phyloP scores from a whole-genome alignment of 1,140 invertebrate species.

The Radopholus similis region DNA sequence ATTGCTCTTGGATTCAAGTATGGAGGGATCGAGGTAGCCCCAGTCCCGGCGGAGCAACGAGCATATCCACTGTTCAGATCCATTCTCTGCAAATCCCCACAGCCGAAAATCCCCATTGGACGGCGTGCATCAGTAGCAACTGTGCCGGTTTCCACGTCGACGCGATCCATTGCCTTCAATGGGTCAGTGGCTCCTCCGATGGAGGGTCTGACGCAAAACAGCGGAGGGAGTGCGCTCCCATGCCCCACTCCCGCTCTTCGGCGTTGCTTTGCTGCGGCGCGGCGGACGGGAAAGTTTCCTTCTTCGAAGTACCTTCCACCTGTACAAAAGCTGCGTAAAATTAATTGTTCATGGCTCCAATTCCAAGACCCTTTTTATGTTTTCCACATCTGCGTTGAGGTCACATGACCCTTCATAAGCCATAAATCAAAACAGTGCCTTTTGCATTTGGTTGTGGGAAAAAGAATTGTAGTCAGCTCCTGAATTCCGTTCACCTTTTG shows the following conservation, averaged over 20 bases:
- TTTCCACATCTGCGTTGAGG: too few species aligned
- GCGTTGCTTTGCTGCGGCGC: background rate
- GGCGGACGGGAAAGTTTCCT: background rate
- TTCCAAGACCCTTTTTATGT: background rate
- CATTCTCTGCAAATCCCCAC: background rate
- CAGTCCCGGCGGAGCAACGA: too few species aligned
- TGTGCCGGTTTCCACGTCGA: background rate
- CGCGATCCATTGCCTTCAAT: slow-evolving; percentile 4
- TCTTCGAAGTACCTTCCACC: background rate
- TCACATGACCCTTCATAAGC: too few species aligned
- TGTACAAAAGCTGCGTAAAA: background rate
- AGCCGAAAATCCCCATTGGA: background rate
- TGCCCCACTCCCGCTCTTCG: too few species aligned
- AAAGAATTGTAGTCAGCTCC: too few species aligned
- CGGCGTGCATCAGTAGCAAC: background rate
- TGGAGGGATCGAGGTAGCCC: slow-evolving; percentile 4
- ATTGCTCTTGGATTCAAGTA: slow-evolving; percentile 10
- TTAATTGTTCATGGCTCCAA: background rate
- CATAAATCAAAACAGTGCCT: too few species aligned
- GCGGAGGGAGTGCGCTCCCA: too few species aligned
- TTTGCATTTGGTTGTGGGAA: too few species aligned
- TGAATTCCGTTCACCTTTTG: too few species aligned
- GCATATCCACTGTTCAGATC: background rate
- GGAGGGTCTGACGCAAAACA: too few species aligned
- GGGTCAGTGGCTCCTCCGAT: too few species aligned